These are phyloP conservation scores for Trisateles emortualis DNA, from an alignment of 2,888 invertebrate genomes.

Conservation along the genomic window DNA sequence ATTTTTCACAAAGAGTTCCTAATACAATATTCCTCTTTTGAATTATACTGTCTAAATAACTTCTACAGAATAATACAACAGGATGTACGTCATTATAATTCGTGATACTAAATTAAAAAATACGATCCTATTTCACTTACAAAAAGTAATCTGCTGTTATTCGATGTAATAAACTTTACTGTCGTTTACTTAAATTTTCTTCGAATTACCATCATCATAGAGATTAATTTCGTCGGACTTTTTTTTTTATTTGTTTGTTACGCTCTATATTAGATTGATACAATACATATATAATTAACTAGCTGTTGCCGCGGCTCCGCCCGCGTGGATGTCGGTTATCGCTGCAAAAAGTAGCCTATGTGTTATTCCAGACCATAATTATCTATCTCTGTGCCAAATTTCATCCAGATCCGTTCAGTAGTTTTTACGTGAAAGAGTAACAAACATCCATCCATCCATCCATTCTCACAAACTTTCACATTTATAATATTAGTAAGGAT, in stretches of 20 bases:
- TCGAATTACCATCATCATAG: not conserved
- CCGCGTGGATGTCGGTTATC: too few relatives aligned
- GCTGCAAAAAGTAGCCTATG: too few relatives aligned
- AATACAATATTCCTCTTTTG: constrained; percentile 8
- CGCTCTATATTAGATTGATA: not conserved
- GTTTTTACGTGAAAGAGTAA: too few relatives aligned
- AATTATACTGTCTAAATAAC: constrained; percentile 7
- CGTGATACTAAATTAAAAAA: constrained; percentile 3
- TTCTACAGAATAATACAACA: constrained; percentile 5
- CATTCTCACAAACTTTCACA: too few relatives aligned
- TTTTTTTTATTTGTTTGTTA: not conserved
- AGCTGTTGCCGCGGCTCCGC: too few relatives aligned
- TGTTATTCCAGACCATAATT: too few relatives aligned
- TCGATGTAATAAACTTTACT: constrained; percentile 8
- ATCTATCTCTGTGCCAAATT: too few relatives aligned
- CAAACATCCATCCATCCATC: too few relatives aligned
- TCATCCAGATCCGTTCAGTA: too few relatives aligned
- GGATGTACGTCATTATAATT: constrained; percentile 11
- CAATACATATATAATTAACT: too few relatives aligned
- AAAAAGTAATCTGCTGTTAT: constrained; percentile 6
- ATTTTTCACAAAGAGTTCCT: constrained; percentile 4
- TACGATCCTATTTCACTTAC: constrained; percentile 14
- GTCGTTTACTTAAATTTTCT: not conserved
- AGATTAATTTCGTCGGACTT: not conserved
- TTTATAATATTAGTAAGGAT: too few relatives aligned